phyloP scores from a whole-genome alignment of 2,888 invertebrate species.

The Mactromeris polynyma region DNA sequence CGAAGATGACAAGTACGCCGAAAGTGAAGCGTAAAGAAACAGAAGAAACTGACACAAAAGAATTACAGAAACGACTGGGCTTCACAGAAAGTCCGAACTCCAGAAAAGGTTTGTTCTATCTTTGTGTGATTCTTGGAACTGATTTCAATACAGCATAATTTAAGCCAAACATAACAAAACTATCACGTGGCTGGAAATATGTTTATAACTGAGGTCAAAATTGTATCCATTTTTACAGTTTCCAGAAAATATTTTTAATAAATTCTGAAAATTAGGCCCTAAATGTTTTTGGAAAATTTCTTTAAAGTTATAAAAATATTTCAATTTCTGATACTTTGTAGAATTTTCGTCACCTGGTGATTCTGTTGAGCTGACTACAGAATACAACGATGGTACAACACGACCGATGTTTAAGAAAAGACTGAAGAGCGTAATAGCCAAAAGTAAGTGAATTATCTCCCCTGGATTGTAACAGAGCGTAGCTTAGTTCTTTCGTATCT shows the following conservation, averaged over 20 bases:
- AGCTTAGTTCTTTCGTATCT: neutral
- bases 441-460: constrained; percentile 68
- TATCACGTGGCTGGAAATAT: no score
- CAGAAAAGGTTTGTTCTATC: constrained; percentile 45
- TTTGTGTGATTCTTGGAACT: neutral
- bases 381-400: constrained; percentile 82
- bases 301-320: no score
- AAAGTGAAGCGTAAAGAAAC: constrained; percentile 52
- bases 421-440: constrained; percentile 76
- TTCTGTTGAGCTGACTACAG: constrained; percentile 66
- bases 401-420: constrained; percentile 80
- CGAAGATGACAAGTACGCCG: constrained; percentile 65
- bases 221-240: no score
- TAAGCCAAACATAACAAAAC: no score
- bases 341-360: constrained; percentile 50
- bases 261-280: no score
- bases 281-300: neutral
- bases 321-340: constrained; percentile 22
- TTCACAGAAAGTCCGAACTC: constrained; percentile 44
- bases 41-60: constrained; percentile 35
- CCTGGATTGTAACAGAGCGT: neutral
- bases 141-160: no score
- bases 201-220: no score
- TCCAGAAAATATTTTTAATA: no score
- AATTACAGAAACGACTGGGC: constrained; percentile 63